Evolutionary conservation across 2,113 vertebrate species (phyloP).

Genomic region (Rissa tridactyla): DNA sequence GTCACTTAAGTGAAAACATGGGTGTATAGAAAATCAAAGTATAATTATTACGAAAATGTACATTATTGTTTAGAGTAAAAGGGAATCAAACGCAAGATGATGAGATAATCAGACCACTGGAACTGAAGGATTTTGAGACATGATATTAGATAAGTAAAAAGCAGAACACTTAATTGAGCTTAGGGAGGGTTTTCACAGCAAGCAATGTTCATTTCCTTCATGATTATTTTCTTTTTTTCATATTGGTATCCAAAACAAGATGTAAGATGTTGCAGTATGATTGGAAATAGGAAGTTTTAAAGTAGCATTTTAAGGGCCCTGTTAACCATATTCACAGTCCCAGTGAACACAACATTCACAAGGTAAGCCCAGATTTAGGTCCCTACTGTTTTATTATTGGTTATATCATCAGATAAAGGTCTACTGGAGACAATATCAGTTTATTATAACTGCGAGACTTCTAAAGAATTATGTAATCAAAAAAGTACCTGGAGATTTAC

Average conservation of each 20-base stretch:
- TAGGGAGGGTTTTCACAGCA: neutral
- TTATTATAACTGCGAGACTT: neutral
- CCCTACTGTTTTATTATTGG: neutral
- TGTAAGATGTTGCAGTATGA: neutral
- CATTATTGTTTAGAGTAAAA: constrained; percentile 40
- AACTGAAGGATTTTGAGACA: constrained; percentile 31
- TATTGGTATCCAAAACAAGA: constrained; percentile 27
- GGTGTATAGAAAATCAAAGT: constrained; percentile 53
- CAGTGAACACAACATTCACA: neutral
- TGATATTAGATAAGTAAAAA: constrained; percentile 6
- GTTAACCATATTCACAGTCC: neutral
- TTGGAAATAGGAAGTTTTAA: neutral
- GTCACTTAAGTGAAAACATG: neutral
- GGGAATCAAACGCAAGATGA: constrained; percentile 28
- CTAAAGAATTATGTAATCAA: neutral
- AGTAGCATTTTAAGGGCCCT: neutral
- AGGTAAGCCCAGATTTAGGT: neutral
- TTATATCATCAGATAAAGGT: neutral
- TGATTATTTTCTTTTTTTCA: neutral
- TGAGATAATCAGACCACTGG: constrained; percentile 52
- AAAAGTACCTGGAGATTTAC: neutral
- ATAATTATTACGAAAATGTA: constrained; percentile 57
- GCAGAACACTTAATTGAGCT: neutral
- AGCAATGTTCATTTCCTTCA: constrained; percentile 19
- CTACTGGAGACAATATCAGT: neutral